Evolutionary conservation across 1,140 invertebrate genomes (phyloP).

Genomic region (Habropoda laboriosa): DNA sequence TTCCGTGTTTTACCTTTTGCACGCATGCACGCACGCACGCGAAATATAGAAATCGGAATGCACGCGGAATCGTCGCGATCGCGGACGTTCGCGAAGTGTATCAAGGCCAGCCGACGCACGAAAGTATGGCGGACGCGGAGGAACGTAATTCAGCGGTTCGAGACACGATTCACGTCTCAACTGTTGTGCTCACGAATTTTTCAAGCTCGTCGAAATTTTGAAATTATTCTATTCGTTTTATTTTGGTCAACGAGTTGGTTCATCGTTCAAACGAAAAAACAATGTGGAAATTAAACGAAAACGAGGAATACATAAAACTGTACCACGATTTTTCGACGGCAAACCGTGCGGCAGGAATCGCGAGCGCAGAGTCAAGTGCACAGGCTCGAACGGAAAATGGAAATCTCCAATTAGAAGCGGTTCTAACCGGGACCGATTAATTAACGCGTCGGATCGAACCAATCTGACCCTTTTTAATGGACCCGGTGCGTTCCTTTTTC

Average conservation of each 20-base stretch:
- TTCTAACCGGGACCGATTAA: constrained; percentile 57
- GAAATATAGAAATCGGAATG: background rate
- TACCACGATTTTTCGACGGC: background rate
- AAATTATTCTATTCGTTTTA: too few relatives aligned
- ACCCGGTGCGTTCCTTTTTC: background rate
- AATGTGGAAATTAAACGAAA: too few relatives aligned
- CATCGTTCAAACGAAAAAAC: too few relatives aligned
- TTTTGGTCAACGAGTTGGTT: too few relatives aligned
- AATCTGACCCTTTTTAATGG: constrained; percentile 36
- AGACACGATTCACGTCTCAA: too few relatives aligned
- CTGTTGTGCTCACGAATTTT: too few relatives aligned
- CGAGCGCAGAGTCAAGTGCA: constrained; percentile 58
- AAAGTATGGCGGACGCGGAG: background rate
- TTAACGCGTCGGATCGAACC: constrained; percentile 60
- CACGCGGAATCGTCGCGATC: constrained; percentile 14
- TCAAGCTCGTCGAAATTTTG: constrained; percentile 9
- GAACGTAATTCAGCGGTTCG: background rate
- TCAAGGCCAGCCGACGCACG: constrained; percentile 17
- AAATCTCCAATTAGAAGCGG: constrained; percentile 60
- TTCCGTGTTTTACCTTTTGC: constrained; percentile 18
- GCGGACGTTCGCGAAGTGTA: background rate
- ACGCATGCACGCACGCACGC: background rate
- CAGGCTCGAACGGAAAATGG: constrained; percentile 39
- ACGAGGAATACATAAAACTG: too few relatives aligned
- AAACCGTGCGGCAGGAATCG: constrained; percentile 6